Evolutionary conservation across 2,888 invertebrate species (phyloP).

Genomic region (Eupithecia pulchellata): DNA sequence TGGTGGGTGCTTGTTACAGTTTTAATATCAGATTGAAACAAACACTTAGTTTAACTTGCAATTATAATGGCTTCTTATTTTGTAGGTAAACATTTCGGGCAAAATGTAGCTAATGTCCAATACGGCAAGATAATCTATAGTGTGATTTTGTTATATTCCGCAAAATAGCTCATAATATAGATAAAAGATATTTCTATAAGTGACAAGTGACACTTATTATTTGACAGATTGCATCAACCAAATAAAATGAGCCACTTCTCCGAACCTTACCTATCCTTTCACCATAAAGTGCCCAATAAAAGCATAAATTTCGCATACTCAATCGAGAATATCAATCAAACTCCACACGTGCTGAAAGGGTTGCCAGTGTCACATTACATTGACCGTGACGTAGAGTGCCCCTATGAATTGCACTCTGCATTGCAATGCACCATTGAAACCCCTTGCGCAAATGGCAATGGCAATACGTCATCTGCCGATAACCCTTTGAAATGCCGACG

Average conservation of each 20-base stretch:
- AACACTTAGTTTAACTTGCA: not conserved
- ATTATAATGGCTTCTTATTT: not conserved
- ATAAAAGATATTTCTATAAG: not conserved
- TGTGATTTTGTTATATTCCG: too few relatives aligned
- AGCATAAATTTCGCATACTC: not conserved
- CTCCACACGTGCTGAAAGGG: slow-evolving; percentile 72
- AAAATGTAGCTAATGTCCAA: not conserved
- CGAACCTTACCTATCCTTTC: not conserved
- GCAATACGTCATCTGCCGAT: slow-evolving; percentile 77
- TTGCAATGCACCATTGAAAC: slow-evolving; percentile 70
- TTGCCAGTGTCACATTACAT: slow-evolving; percentile 73
- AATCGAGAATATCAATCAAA: slow-evolving; percentile 48
- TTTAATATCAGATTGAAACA: not conserved
- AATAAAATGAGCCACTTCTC: not conserved
- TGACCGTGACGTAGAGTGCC: slow-evolving; percentile 72
- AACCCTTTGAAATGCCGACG: slow-evolving; percentile 78
- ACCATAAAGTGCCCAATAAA: not conserved
- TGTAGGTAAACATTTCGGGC: not conserved
- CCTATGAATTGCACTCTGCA: slow-evolving; percentile 75
- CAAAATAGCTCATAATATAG: not conserved
- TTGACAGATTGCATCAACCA: not conserved
- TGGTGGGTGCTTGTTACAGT: not conserved
- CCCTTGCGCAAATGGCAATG: slow-evolving; percentile 72
- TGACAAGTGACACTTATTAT: too few relatives aligned
- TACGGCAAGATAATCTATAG: too few relatives aligned